A percentile compares a stretch with the other conserved stretches of the same genome.
These are phyloP conservation scores for Alligator sinensis DNA, from an alignment of 2,113 vertebrate species.

Conservation along the genomic window DNA sequence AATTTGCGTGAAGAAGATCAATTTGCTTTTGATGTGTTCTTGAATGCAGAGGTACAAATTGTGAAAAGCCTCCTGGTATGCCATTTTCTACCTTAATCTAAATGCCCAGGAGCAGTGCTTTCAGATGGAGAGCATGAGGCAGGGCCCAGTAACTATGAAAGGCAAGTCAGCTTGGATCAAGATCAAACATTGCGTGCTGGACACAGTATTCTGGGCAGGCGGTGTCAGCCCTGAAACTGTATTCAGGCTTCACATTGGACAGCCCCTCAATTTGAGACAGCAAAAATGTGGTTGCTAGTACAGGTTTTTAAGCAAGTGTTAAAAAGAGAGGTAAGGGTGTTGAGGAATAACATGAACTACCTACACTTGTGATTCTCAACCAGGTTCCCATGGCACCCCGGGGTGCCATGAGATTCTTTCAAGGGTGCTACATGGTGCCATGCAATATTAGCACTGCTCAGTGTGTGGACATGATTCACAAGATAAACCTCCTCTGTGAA, in stretches of 20 bases:
- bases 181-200: accelerated
- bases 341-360: not conserved
- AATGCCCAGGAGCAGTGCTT: no score
- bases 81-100: not conserved
- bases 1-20: not conserved
- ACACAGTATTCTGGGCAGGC: not conserved
- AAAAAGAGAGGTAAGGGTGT: not conserved
- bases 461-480: no score
- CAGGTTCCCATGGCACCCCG: no score
- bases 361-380: not conserved
- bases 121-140: no score
- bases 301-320: not conserved
- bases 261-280: not conserved
- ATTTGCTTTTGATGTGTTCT: not conserved
- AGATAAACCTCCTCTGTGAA: no score
- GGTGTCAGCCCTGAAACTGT: no score
- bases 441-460: no score
- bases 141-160: no score
- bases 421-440: no score
- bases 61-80: not conserved
- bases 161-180: not conserved
- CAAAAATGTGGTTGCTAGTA: not conserved
- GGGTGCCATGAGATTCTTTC: no score
- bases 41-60: not conserved
- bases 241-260: no score